Evolutionary conservation across 2,888 invertebrate species (phyloP).

Genomic region (Agrochola litura): DNA sequence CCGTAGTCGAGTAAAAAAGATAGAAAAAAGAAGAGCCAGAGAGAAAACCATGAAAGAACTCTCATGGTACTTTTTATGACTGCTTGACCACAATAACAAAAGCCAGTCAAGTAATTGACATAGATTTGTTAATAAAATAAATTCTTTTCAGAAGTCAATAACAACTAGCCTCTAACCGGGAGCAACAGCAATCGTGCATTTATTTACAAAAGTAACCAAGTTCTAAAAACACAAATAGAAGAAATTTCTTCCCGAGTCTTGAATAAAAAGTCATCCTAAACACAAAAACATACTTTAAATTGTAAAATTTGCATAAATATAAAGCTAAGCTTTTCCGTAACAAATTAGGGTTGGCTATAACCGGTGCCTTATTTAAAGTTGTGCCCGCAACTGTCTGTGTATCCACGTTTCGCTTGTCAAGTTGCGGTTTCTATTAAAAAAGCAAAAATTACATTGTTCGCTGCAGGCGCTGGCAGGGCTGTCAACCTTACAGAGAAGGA

Average conservation of each 20-base stretch:
- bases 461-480: slow-evolving; percentile 70
- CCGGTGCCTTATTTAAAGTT: slow-evolving; percentile 68
- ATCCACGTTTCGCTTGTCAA: slow-evolving; percentile 71
- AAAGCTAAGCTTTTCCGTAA: slow-evolving; percentile 57
- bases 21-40: not conserved
- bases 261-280: slow-evolving; percentile 28
- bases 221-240: slow-evolving; percentile 19
- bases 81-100: not conserved
- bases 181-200: not conserved
- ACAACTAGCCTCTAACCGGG: not conserved
- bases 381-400: slow-evolving; percentile 65
- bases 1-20: not conserved
- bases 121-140: not conserved
- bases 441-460: slow-evolving; percentile 76
- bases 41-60: not conserved
- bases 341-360: slow-evolving; percentile 67
- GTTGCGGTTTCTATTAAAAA: slow-evolving; percentile 74
- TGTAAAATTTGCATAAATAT: slow-evolving; percentile 53
- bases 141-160: not conserved
- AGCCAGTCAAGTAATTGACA: not conserved
- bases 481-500: slow-evolving; percentile 70
- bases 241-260: not conserved
- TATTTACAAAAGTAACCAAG: slow-evolving; percentile 3
- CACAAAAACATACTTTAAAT: slow-evolving; percentile 55
- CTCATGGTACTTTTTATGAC: not conserved